Evolutionary conservation across 2,797 vertebrate genomes (phyloP).

Genomic region (Urophycis tenuis): DNA sequence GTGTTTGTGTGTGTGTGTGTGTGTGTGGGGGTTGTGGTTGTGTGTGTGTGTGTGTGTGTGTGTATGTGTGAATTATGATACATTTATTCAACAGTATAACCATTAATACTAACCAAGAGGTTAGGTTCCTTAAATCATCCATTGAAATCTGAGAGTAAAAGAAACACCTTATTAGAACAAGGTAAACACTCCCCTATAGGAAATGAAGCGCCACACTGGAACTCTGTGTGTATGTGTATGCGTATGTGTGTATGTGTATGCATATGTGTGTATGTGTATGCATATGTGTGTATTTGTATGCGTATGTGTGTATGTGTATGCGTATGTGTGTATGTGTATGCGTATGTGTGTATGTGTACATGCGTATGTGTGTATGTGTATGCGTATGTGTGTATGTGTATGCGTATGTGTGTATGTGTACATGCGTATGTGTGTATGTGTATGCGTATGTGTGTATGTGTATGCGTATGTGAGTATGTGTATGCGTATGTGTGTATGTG

Average conservation of each 20-base stretch:
- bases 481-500: not conserved
- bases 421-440: not conserved
- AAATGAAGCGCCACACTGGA: not conserved
- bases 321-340: not conserved
- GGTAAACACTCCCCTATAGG: no score
- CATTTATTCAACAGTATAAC: no score
- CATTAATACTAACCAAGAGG: no score
- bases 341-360: not conserved
- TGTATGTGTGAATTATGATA: no score
- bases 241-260: not conserved
- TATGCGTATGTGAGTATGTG: not conserved
- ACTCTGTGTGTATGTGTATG: not conserved
- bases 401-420: not conserved
- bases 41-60: no score
- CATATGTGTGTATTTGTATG: not conserved
- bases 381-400: not conserved
- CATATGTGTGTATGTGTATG: not conserved
- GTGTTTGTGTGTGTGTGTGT: no score
- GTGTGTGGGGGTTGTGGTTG: no score
- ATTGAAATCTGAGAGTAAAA: no score
- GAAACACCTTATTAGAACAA: no score
- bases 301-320: not conserved
- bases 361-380: not conserved
- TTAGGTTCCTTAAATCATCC: no score
- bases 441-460: not conserved